phyloP scores from a whole-genome alignment of 2,113 vertebrate genomes.

The Motacilla tschutschensis region DNA sequence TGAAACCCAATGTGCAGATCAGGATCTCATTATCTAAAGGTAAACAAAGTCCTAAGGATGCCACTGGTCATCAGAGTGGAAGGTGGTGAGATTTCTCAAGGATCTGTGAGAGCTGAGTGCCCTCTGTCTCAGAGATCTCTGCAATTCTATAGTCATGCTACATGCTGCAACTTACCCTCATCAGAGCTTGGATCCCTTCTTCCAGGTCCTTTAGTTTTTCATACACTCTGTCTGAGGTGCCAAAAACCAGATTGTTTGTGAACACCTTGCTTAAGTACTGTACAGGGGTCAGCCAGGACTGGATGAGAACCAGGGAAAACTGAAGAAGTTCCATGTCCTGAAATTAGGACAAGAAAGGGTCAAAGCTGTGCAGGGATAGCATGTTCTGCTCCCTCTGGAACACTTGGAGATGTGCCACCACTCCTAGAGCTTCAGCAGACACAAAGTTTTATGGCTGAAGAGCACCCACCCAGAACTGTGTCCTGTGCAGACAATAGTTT shows the following conservation, averaged over 20 bases:
- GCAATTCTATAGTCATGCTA: not conserved
- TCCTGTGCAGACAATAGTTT: not conserved
- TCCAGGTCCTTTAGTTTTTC: constrained; percentile 84
- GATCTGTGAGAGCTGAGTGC: accelerated
- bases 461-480: not conserved
- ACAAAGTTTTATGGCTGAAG: not conserved
- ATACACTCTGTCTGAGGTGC: constrained; percentile 78
- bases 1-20: not conserved
- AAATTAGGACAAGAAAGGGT: not conserved
- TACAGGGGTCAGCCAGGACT: constrained; percentile 80
- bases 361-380: not conserved
- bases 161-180: constrained; percentile 73
- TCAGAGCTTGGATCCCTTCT: constrained; percentile 82
- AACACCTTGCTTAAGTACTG: constrained; percentile 75
- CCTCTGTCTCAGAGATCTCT: not conserved
- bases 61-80: not conserved
- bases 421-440: not conserved
- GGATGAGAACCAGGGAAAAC: constrained; percentile 81
- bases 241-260: constrained; percentile 76
- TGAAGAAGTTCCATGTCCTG: constrained; percentile 82
- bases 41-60: not conserved
- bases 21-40: not conserved
- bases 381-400: not conserved
- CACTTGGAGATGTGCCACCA: not conserved
- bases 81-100: not conserved